phyloP scores from a whole-genome alignment of 2,113 vertebrate species.

The Tapirus terrestris region DNA sequence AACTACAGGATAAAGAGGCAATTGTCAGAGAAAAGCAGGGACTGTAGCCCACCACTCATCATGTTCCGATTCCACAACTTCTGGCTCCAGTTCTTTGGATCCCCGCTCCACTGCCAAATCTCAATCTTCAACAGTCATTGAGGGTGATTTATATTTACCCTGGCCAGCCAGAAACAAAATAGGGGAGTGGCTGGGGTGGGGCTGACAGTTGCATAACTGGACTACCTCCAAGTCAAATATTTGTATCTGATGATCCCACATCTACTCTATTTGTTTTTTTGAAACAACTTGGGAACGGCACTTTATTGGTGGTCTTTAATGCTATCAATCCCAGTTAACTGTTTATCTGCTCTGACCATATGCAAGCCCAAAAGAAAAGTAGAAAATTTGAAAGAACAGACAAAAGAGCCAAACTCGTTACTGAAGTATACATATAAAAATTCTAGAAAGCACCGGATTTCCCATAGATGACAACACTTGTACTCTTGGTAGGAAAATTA shows the following conservation, averaged over 20 bases:
- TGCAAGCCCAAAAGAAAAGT: neutral
- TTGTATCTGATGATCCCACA: neutral
- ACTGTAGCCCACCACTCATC: neutral
- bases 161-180: neutral
- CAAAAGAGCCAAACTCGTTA: neutral
- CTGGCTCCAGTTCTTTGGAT: neutral
- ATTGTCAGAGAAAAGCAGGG: neutral
- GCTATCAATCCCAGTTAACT: neutral
- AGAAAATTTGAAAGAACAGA: neutral
- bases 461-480: neutral
- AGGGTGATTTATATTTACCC: neutral
- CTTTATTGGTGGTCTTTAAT: neutral
- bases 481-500: neutral
- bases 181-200: too few relatives aligned
- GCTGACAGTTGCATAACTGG: neutral
- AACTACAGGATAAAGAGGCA: neutral
- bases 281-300: neutral
- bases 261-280: neutral
- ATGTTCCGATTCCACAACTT: neutral
- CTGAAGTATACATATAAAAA: neutral
- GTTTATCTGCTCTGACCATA: neutral
- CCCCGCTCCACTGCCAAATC: neutral
- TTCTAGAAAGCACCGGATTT: slow-evolving; percentile 31
- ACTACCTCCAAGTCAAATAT: neutral
- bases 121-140: neutral